Base-by-base conservation (phyloP, 2,888 invertebrate species). In the Plagodis pulveraria region DNA sequence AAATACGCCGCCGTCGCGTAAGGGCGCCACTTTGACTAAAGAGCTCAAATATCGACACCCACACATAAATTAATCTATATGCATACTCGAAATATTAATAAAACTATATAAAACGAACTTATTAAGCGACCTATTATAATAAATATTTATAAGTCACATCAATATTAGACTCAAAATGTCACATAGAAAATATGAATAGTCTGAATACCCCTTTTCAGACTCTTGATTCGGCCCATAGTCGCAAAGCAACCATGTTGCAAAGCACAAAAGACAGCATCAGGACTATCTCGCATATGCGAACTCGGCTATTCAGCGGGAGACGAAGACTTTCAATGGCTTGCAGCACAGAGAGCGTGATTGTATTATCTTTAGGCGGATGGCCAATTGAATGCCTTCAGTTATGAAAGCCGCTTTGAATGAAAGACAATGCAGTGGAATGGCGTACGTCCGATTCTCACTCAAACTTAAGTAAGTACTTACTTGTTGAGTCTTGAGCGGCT, bases 181-280 rank as follows among this genome's bases (percentile, higher is more conserved):
- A 22, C 4, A 4, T 22, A 22, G 22, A 22, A 22, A 22, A 22
- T 22, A 22, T 22, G 2, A 22, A 22, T 2, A 22, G 22, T 22
- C 22, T 22, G 4, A 22, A 22, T 2, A 22, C 22, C 22, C 33
- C 10, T 47, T 12, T 43, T 35, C 8, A 12, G 5, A 32, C 35
- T 44, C 50, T 56, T 11, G 11, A 41, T 40, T 41, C 40, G 38
- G 38, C 44, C 35, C 47, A 33, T n/a, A 7, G 5, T 32, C 45
- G 38, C 52, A 50, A 50, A 12, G 50, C 47, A 57, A 42, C n/a
- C 12, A 51, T 36, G 57, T 47, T 42, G 46, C 51, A 43, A 38
- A 36, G 41, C 43, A 51, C 57, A 57, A 57, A 56, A 57, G 57
- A 12, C 44, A 34, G 40, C 42, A 36, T 51, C 36, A 36, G 41